Conservation (phyloP, 1,140 invertebrate genomes). For the Heterodera carotae region DNA sequence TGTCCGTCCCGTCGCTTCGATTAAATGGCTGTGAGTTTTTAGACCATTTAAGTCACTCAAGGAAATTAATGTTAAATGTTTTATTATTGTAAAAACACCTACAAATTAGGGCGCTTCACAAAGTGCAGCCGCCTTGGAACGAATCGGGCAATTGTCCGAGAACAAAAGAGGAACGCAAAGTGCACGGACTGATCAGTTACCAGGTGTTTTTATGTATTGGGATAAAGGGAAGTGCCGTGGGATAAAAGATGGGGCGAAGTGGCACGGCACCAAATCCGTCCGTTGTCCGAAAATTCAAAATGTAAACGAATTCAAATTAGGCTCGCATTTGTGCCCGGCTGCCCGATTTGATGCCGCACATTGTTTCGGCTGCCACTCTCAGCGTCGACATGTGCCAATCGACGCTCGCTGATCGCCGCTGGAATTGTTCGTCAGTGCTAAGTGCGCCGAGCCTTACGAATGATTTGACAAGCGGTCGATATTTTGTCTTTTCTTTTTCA, state of each 20-base stretch:
- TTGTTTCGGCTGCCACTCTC: constrained; percentile 74
- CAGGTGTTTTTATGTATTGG: constrained; percentile 64
- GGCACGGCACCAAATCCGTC: no score
- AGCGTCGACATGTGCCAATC: constrained; percentile 75
- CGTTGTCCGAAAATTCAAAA: no score
- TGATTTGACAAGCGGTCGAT: constrained; percentile 76
- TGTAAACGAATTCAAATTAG: no score
- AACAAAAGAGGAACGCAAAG: constrained; percentile 40
- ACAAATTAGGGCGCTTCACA: constrained; percentile 51
- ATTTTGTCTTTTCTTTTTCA: not conserved
- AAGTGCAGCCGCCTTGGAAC: constrained; percentile 41
- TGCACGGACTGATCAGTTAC: constrained; percentile 41
- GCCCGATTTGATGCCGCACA: constrained; percentile 77
- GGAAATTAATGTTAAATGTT: no score
- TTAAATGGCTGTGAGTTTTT: constrained; percentile 56
- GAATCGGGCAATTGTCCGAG: constrained; percentile 45
- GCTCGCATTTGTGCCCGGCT: constrained; percentile 77
- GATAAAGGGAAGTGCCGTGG: no score
- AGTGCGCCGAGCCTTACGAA: constrained; percentile 78
- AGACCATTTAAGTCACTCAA: no score
- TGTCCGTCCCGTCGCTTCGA: constrained; percentile 8
- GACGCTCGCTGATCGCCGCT: constrained; percentile 75
- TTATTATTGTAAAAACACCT: no score
- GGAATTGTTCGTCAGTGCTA: constrained; percentile 81
- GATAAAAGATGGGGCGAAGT: no score